Evolutionary conservation across 2,888 invertebrate genomes (phyloP).

Genomic region (Oxystoma pomonae): DNA sequence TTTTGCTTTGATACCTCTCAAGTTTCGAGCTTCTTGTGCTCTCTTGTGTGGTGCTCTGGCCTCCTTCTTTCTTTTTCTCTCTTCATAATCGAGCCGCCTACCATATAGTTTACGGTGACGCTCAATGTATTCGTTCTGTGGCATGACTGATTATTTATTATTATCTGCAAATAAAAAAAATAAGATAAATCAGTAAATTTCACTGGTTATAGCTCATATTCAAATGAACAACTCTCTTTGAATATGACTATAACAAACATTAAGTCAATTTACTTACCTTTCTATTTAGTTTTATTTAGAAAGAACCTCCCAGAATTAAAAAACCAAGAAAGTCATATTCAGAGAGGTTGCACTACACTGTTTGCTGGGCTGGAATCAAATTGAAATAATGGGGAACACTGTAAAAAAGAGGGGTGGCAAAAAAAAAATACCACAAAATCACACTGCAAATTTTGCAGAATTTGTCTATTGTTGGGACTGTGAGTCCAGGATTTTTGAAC

Average conservation of each 20-base stretch:
- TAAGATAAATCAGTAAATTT: too few species aligned
- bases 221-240: background rate
- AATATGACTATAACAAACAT: too few species aligned
- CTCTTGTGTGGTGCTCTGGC: slow-evolving; percentile 91
- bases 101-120: slow-evolving; percentile 95
- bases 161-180: background rate
- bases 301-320: background rate
- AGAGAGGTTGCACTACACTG: background rate
- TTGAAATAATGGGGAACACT: too few species aligned
- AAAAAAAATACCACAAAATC: too few species aligned
- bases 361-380: too few species aligned
- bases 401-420: too few species aligned
- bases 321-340: background rate
- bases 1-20: slow-evolving; percentile 96
- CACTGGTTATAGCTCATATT: too few species aligned
- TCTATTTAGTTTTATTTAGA: background rate
- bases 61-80: slow-evolving; percentile 91
- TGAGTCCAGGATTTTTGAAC: too few species aligned
- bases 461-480: too few species aligned
- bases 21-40: slow-evolving; percentile 84
- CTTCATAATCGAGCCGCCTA: slow-evolving; percentile 95
- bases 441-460: too few species aligned
- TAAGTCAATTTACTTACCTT: background rate
- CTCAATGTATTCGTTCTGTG: slow-evolving; percentile 99
- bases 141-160: slow-evolving; percentile 71